These are phyloP conservation scores for Plemyria rubiginata DNA, from an alignment of 2,888 invertebrate genomes.

Conservation along the genomic window DNA sequence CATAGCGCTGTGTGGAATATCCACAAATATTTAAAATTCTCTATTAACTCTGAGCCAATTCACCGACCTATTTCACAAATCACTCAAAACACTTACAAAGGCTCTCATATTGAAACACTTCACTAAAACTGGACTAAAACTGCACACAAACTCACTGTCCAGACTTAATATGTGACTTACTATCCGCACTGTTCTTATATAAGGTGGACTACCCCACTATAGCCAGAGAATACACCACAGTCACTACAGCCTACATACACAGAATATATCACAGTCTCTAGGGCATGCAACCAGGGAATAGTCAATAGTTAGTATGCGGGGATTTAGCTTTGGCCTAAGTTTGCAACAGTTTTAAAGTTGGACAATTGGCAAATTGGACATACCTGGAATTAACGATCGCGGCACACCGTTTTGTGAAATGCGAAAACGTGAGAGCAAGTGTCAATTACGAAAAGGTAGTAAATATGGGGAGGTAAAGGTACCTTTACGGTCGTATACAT, in stretches of 20 bases:
- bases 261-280: constrained; percentile 37
- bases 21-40: neutral
- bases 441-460: constrained; percentile 18
- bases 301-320: constrained; percentile 10
- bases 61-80: constrained; percentile 25
- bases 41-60: constrained; percentile 2
- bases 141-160: constrained; percentile 44
- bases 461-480: neutral
- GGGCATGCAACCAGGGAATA: constrained; percentile 44
- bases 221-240: constrained; percentile 40
- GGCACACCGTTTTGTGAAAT: constrained; percentile 34
- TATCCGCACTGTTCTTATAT: constrained; percentile 60
- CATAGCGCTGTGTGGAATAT: too few relatives aligned
- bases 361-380: constrained; percentile 43
- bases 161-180: constrained; percentile 62
- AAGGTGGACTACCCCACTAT: constrained; percentile 65
- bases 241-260: constrained; percentile 38
- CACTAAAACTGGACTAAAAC: constrained; percentile 49
- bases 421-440: constrained; percentile 34
- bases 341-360: constrained; percentile 45
- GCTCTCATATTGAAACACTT: constrained; percentile 66
- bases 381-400: constrained; percentile 41
- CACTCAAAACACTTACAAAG: constrained; percentile 65
- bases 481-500: neutral
- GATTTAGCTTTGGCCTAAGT: constrained; percentile 29